Base-by-base conservation (phyloP, 2,797 vertebrate genomes). In the Champsocephalus esox region DNA sequence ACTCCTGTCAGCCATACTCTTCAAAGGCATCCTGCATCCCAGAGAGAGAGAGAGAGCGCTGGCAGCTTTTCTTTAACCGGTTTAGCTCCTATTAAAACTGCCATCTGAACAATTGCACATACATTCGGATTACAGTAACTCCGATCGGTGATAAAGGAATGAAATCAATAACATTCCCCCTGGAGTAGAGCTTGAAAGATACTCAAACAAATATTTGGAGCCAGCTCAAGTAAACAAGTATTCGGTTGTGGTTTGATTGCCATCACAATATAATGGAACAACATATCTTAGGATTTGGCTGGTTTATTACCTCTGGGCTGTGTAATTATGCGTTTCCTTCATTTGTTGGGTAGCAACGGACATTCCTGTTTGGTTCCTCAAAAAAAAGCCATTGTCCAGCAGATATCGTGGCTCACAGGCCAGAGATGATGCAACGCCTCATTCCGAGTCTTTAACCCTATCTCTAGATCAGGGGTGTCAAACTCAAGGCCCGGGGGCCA, bases 351-450 rank as follows among this genome's bases (percentile, higher is more conserved):
- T 60, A 1, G 4, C 32, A 49, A 66, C 66, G 77, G 13, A 71
- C 85, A 83, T 85, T 81, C 72, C 76, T 62, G 55, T 76, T 89
- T 80, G 66, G 70, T 63, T 79, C 73, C 70, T 88, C 65, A 38
- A 38, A 9, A 38, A 90, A 62, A 86, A 85, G 67, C 74, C 76
- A 70, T 88, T 90, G 84, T 88, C 71, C 62, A 19, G 81, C 78
- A 68, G 64, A 85, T 83, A 77, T 84, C 82, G 84, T 84, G 80
- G 80, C 81, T 85, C 72, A 82, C 72, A 88, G 90, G 87, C 85
- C 86, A 86, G 50, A 48, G 69, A 88, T 92, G 92, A 92, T 66
- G 89, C 84, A 90, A 91, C 79, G 16, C 43, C 61, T 58, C 46
- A 7, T 60, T 57, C 73, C 64, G 79, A 50, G 64, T 67, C 54